Evolutionary conservation across 2,888 invertebrate species (phyloP).

Genomic region (Leptopterna dolabrata): DNA sequence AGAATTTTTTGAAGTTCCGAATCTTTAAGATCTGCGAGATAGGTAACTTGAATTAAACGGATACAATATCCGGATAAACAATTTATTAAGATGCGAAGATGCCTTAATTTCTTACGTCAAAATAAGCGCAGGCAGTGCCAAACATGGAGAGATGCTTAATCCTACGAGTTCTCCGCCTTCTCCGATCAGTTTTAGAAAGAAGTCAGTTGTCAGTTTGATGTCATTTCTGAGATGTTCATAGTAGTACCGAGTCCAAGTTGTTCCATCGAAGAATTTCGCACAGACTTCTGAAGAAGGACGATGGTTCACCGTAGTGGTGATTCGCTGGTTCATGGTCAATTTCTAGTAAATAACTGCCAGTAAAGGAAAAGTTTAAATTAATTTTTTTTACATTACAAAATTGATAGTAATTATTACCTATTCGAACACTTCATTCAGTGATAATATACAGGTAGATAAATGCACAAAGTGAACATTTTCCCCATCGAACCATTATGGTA

Average conservation of each 20-base stretch:
- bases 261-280: not conserved
- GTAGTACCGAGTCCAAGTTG: not conserved
- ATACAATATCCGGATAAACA: too few relatives aligned
- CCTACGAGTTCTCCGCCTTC: not conserved
- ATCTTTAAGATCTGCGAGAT: too few relatives aligned
- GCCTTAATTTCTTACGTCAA: not conserved
- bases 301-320: not conserved
- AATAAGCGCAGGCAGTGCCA: slow-evolving; percentile 1
- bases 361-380: too few relatives aligned
- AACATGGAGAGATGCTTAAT: not conserved
- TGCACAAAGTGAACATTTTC: too few relatives aligned
- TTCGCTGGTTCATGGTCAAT: not conserved
- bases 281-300: not conserved
- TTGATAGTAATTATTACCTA: too few relatives aligned
- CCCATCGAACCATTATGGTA: too few relatives aligned
- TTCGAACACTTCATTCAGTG: too few relatives aligned
- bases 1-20: too few relatives aligned
- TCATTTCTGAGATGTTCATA: not conserved
- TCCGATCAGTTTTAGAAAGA: not conserved
- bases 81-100: not conserved
- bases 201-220: not conserved
- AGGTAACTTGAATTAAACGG: too few relatives aligned
- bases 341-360: too few relatives aligned
- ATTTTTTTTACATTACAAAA: too few relatives aligned
- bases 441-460: too few relatives aligned